Conservation (phyloP, 1,140 invertebrate species). For the Trichonephila clavipes region DNA sequence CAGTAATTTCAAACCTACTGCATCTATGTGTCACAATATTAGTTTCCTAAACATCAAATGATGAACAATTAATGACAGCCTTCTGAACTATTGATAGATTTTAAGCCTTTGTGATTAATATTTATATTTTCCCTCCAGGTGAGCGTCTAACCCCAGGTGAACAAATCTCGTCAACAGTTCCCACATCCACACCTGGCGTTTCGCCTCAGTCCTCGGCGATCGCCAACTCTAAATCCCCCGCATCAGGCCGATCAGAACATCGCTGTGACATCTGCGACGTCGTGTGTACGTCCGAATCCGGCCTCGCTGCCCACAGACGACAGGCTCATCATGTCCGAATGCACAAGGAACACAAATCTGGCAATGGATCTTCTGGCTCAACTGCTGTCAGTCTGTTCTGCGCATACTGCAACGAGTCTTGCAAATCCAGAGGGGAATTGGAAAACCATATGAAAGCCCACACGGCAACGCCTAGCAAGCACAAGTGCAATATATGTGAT, state of each 20-base stretch:
- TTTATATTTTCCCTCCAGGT: background rate
- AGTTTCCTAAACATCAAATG: too few relatives aligned
- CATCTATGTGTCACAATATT: too few relatives aligned
- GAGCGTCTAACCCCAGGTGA: constrained; percentile 1
- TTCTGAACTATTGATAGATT: background rate
- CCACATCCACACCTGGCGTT: background rate
- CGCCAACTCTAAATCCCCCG: background rate
- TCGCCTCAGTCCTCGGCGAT: background rate
- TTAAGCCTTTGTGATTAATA: background rate
- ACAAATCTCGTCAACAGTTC: background rate
- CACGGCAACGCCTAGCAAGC: constrained; percentile 91
- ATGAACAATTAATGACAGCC: too few relatives aligned
- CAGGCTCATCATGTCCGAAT: constrained; percentile 78
- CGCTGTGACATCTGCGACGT: constrained; percentile 78
- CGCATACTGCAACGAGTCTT: constrained; percentile 94
- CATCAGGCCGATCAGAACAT: constrained; percentile 79
- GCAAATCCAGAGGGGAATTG: constrained; percentile 90
- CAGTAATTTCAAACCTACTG: too few relatives aligned
- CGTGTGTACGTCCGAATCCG: constrained; percentile 58
- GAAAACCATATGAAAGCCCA: constrained; percentile 92
- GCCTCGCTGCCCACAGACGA: constrained; percentile 78
- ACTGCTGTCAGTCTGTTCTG: constrained; percentile 93
- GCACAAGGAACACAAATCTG: constrained; percentile 80
- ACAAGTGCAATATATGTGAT: constrained; percentile 94
- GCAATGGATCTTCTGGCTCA: background rate